Conservation (phyloP, 37 sponge, comb jelly and placozoan species). For the Diacarnus erythraeanus region DNA sequence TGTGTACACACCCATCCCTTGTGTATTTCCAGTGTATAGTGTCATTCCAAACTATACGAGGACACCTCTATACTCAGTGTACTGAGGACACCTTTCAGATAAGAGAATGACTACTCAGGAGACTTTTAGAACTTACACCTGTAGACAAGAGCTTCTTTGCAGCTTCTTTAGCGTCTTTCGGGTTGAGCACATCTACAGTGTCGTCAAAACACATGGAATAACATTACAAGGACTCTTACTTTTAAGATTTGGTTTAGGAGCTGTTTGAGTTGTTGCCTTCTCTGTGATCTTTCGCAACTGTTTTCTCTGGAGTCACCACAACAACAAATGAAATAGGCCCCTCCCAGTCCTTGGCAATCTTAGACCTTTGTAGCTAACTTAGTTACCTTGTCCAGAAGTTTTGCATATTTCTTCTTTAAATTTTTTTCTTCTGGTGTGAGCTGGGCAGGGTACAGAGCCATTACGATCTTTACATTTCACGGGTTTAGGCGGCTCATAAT, state of each 20-base stretch:
- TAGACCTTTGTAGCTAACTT: background rate
- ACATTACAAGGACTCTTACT: too few relatives aligned
- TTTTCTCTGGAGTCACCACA: conserved; percentile 13
- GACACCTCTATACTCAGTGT: too few relatives aligned
- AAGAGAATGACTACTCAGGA: too few relatives aligned
- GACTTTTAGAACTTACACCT: conserved; percentile 69
- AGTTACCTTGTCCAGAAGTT: conserved; percentile 59
- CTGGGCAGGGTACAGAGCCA: conserved; percentile 66
- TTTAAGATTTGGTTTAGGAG: conserved; percentile 20
- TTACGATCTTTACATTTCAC: too few relatives aligned
- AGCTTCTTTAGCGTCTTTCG: conserved; percentile 73
- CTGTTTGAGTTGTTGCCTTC: conserved; percentile 6
- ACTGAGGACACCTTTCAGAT: too few relatives aligned
- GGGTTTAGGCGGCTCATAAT: too few relatives aligned
- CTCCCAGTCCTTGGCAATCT: background rate
- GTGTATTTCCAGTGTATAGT: too few relatives aligned
- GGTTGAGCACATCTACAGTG: conserved; percentile 48
- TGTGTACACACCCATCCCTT: too few relatives aligned
- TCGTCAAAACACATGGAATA: background rate
- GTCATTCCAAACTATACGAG: too few relatives aligned
- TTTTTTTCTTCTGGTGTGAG: conserved; percentile 70
- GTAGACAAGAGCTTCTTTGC: conserved; percentile 61
- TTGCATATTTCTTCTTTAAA: conserved; percentile 64
- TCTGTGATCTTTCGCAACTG: conserved; percentile 36
- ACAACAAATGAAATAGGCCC: background rate